These are phyloP conservation scores for Knipowitschia caucasica DNA, from an alignment of 2,797 vertebrate species.

Conservation along the genomic window DNA sequence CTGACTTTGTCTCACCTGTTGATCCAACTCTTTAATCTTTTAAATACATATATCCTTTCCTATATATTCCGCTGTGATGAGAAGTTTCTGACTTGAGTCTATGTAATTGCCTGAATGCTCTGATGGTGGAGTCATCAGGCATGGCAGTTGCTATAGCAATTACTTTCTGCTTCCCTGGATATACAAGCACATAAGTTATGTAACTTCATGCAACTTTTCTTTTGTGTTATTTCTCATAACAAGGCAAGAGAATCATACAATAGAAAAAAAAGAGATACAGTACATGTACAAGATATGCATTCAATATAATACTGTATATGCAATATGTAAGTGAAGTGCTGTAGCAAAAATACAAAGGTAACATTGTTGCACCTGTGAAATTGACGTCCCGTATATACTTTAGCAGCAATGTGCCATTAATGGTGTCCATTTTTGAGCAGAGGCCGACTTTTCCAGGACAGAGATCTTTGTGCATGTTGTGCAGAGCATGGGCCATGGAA, in stretches of 20 bases:
- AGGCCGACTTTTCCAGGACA: conserved; percentile 88
- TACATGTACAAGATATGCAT: too few species aligned
- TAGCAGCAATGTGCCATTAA: conserved; percentile 88
- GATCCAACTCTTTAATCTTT: conserved; percentile 21
- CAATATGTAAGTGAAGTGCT: not conserved
- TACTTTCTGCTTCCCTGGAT: conserved; percentile 29
- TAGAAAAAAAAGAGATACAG: too few species aligned
- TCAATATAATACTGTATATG: too few species aligned
- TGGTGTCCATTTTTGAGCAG: conserved; percentile 86
- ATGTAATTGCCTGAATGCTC: conserved; percentile 38
- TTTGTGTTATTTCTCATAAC: too few species aligned
- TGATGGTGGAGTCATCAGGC: conserved; percentile 22
- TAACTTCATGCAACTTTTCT: too few species aligned
- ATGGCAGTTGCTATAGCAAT: conserved; percentile 40
- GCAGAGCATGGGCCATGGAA: conserved; percentile 91
- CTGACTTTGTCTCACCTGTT: conserved; percentile 2
- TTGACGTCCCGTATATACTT: conserved; percentile 92
- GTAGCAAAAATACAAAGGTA: conserved; percentile 10
- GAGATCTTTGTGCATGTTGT: conserved; percentile 90
- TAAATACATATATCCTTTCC: conserved; percentile 25
- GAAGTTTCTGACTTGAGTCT: conserved; percentile 22
- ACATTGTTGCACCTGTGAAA: conserved; percentile 93
- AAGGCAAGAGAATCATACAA: too few species aligned
- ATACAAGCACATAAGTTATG: too few species aligned
- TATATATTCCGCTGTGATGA: conserved; percentile 35